Conservation (phyloP, 2,888 invertebrate species). For the Zonitis immaculata region DNA sequence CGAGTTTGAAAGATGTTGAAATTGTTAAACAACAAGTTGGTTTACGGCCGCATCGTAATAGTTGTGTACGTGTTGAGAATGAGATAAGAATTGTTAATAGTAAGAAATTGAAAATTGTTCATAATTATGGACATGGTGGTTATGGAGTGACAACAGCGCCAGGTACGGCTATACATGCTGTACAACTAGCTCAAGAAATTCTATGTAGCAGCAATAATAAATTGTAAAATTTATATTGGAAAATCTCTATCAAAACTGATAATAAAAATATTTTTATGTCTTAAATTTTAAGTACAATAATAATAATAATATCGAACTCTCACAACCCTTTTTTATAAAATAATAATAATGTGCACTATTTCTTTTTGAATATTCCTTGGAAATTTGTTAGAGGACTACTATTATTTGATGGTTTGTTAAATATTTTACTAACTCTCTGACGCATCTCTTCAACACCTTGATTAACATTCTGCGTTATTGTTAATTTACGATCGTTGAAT, state of each 20-base stretch:
- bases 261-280: constrained; percentile 3
- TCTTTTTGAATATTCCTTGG: constrained; percentile 50
- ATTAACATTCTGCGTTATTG: constrained; percentile 44
- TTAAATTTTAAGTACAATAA: constrained; percentile 25
- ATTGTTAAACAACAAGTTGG: constrained; percentile 67
- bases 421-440: constrained; percentile 58
- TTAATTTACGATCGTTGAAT: constrained; percentile 28
- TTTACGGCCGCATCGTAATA: constrained; percentile 73
- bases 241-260: constrained; percentile 22
- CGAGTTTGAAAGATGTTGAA: constrained; percentile 58
- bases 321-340: constrained; percentile 10
- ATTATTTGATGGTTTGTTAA: constrained; percentile 45
- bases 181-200: constrained; percentile 60
- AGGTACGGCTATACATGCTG: constrained; percentile 76
- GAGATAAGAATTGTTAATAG: constrained; percentile 51
- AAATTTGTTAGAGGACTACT: constrained; percentile 40
- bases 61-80: constrained; percentile 64
- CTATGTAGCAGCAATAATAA: constrained; percentile 43
- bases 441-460: constrained; percentile 59
- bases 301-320: constrained; percentile 8
- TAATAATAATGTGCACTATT: constrained; percentile 31
- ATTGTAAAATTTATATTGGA: constrained; percentile 26
- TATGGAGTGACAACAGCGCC: constrained; percentile 89
- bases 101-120: constrained; percentile 63
- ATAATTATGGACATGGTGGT: constrained; percentile 94